Percentiles rank a stretch among this genome's conserved stretches.
phyloP scores from a whole-genome alignment of 2,113 vertebrate genomes.

The Poeciliopsis turrubarensis region DNA sequence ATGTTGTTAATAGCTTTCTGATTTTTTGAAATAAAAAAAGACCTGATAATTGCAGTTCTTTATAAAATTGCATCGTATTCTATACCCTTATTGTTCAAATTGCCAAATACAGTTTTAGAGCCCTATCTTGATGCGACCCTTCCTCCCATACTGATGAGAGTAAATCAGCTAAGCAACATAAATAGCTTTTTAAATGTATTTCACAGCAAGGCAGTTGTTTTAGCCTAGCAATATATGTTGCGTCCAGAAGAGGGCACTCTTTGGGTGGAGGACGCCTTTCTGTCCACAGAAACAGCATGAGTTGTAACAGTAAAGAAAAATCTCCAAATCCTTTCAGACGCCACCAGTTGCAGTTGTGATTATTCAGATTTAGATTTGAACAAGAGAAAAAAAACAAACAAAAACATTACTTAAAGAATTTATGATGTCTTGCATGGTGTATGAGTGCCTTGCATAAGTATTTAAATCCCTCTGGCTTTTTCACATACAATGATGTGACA shows the following conservation, averaged over 20 bases:
- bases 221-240: neutral
- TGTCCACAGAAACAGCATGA: neutral
- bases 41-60: neutral
- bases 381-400: neutral
- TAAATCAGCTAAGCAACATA: neutral
- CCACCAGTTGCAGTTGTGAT: neutral
- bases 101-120: neutral
- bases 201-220: neutral
- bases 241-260: constrained; percentile 56
- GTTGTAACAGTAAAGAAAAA: neutral
- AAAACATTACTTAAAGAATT: neutral
- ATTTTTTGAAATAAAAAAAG: neutral
- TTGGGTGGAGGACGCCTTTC: neutral
- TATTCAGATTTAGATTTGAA: neutral
- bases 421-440: neutral
- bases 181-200: neutral
- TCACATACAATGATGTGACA: no score
- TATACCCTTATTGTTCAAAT: no score
- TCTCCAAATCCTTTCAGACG: neutral
- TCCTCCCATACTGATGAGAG: neutral
- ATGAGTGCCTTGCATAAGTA: neutral
- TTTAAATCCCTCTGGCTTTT: neutral
- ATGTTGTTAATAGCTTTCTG: neutral
- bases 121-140: neutral
- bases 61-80: neutral